Evolutionary conservation across 2,797 vertebrate genomes (phyloP).

Genomic region (Typhlichthys subterraneus): DNA sequence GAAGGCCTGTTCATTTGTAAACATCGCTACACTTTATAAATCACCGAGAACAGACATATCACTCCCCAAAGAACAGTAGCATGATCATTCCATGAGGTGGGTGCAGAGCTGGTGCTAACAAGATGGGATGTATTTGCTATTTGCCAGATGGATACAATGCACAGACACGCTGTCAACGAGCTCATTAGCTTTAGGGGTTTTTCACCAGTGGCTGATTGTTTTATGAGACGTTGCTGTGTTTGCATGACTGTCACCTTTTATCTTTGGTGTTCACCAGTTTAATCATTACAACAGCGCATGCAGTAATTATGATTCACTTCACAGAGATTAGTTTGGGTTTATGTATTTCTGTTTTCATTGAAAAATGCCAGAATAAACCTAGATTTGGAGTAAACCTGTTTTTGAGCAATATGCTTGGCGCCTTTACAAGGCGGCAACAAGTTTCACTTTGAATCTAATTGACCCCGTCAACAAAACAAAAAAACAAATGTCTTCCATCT

Average conservation of each 20-base stretch:
- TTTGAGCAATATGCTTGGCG: constrained; percentile 13
- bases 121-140: constrained; percentile 28
- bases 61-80: constrained; percentile 18
- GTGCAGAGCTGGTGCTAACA: constrained; percentile 12
- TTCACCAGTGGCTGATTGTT: constrained; percentile 38
- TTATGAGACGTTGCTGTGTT: constrained; percentile 29
- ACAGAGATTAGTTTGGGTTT: constrained; percentile 26
- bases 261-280: constrained; percentile 27
- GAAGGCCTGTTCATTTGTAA: constrained; percentile 22
- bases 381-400: constrained; percentile 7
- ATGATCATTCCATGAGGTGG: constrained; percentile 2
- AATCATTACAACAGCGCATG: constrained; percentile 51
- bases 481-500: no score
- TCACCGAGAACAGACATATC: constrained; percentile 11
- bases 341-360: constrained; percentile 31
- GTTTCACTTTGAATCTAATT: background rate
- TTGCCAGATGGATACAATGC: constrained; percentile 25
- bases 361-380: constrained; percentile 7
- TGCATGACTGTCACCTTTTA: constrained; percentile 34
- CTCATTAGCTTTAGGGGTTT: constrained; percentile 71
- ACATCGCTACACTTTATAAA: background rate
- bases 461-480: no score
- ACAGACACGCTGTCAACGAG: constrained; percentile 17
- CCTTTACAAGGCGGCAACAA: background rate
- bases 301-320: constrained; percentile 35